A percentile compares a stretch with the other conserved stretches of the same genome.
Conservation (phyloP, 1,140 invertebrate genomes). For the Palaemon carinicauda region DNA sequence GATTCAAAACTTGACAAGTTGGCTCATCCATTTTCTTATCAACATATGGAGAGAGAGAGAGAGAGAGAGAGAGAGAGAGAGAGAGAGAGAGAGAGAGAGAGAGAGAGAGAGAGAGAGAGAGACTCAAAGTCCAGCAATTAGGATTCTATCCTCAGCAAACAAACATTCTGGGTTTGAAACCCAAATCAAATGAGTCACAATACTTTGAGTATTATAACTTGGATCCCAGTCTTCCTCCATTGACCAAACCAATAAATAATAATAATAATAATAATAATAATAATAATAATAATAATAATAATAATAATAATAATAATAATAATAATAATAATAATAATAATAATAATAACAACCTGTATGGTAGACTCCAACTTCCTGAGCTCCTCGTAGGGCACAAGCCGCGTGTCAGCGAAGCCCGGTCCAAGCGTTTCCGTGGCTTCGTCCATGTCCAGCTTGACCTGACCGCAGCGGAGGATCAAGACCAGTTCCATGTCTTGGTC, state of each 20-base stretch:
- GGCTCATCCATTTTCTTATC: too few species aligned
- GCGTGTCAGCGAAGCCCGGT: not conserved
- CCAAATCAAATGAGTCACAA: not conserved
- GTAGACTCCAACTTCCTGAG: not conserved
- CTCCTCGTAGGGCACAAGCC: not conserved
- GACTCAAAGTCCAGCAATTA: too few species aligned
- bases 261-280: not conserved
- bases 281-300: not conserved
- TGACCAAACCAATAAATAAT: too few species aligned
- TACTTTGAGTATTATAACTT: not conserved
- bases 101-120: too few species aligned
- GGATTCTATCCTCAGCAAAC: not conserved
- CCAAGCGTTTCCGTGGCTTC: not conserved
- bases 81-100: too few species aligned
- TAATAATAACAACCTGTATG: slow-evolving; percentile 10
- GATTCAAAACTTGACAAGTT: too few species aligned
- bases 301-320: not conserved
- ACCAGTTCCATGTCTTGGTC: slow-evolving; percentile 38
- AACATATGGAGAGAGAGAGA: too few species aligned
- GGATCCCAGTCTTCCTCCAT: too few species aligned
- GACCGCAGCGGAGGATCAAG: slow-evolving; percentile 10
- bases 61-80: too few species aligned
- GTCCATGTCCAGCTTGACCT: slow-evolving; percentile 29
- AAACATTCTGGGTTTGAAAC: too few species aligned
- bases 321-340: not conserved